Evolutionary conservation across 2,113 vertebrate species (phyloP), one percentile per base, ranked within the genome.

Genomic region (Cochlearius cochlearius): DNA sequence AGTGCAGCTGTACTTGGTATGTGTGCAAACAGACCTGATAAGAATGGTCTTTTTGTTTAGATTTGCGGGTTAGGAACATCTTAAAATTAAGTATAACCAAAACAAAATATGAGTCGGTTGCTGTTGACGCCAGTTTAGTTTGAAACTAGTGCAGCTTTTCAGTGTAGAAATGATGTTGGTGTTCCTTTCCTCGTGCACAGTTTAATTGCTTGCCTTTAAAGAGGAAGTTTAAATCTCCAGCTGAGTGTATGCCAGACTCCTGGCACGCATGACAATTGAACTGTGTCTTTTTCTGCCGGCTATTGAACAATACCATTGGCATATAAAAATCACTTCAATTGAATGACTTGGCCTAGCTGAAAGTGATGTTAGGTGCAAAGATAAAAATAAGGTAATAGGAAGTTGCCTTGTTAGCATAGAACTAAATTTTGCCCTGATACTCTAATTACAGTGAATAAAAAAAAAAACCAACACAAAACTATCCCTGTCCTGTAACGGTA

Each of bases 191-290:
- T 95, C 87, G 36, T 41, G 68, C 93, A 47, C 62, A 32, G 50
- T 94, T 91, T 85, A 88, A 92, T 86, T 95, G 85, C 86, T 88
- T 50, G 76, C 56, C 83, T 94, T 88, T 91, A 89, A 91, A 97
- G 92, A 95, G 94, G 78, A 95, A 93, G 92, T 85, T 95, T 93
- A 82, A 94, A 92, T 95, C 91, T 96, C 94, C 90, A 92, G 20
- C 88, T 91, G 94, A 86, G 94, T 64, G 68, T 63, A 32, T 95
- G 95, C 95, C 95, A 89, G 94, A 36, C 88, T 92, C 88, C 79
- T 92, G 92, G 95, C 67, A 84, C 25, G 92, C 97, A 97, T 97
- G 93, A 95, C 93, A 96, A 95, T 93, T 85, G 96, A 94, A 87
- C 79, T 86, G 96, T 59, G 68, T 83, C 90, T 90, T 85, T 96